Conservation (phyloP, 2,888 invertebrate genomes). For the Salticus scenicus region DNA sequence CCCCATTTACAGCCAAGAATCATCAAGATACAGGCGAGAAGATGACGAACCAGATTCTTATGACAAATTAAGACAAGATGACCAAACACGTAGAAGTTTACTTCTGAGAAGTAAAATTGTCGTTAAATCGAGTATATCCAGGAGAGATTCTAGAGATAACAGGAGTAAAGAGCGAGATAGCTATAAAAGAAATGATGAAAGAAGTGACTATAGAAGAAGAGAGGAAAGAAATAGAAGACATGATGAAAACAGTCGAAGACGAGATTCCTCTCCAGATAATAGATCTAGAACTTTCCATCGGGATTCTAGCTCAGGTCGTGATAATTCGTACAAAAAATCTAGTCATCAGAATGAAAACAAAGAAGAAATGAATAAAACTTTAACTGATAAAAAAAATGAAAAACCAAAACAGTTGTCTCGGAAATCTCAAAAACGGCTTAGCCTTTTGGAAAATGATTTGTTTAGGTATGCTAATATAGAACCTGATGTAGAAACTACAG, state of each 20-base stretch:
- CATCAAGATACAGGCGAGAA: too few relatives aligned
- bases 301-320: neutral
- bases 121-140: conserved; percentile 32
- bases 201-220: too few relatives aligned
- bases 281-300: neutral
- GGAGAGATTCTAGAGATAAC: conserved; percentile 16
- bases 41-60: too few relatives aligned
- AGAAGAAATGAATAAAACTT: neutral
- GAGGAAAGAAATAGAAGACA: too few relatives aligned
- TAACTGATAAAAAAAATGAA: neutral
- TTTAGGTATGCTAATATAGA: conserved; percentile 10
- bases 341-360: neutral
- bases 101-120: conserved; percentile 41
- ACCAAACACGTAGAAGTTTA: neutral
- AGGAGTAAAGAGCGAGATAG: too few relatives aligned
- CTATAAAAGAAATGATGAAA: too few relatives aligned
- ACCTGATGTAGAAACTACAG: neutral
- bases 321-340: neutral
- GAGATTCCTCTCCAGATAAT: neutral
- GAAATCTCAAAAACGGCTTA: neutral
- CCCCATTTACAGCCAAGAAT: too few relatives aligned
- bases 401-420: neutral
- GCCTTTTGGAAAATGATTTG: neutral
- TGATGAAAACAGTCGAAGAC: neutral
- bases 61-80: neutral